Conservation (phyloP, 2,113 vertebrate genomes). For the Agelaius phoeniceus region DNA sequence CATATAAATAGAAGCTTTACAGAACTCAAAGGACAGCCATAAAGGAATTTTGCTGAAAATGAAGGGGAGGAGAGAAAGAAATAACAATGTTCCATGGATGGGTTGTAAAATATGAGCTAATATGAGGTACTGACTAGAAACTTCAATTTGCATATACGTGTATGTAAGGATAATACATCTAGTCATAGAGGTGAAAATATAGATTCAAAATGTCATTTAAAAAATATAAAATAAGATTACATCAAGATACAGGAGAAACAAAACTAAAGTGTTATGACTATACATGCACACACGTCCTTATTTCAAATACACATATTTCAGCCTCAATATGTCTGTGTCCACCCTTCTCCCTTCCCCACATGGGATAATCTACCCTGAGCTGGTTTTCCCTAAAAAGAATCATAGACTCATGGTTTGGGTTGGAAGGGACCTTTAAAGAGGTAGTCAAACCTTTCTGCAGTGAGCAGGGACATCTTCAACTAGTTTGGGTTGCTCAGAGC, state of each 20-base stretch:
- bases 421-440: neutral
- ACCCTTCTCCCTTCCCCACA: neutral
- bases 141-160: rapidly evolving
- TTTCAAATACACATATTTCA: neutral
- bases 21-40: neutral
- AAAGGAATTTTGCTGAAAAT: neutral
- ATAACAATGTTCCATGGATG: neutral
- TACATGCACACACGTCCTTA: neutral
- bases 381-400: neutral
- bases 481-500: neutral
- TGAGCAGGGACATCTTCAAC: neutral
- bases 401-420: neutral
- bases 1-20: neutral
- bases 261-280: neutral
- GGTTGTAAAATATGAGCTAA: neutral
- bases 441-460: neutral
- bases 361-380: neutral
- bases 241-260: neutral
- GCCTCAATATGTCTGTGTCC: neutral
- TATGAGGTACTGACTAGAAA: neutral
- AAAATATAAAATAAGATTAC: neutral
- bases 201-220: neutral
- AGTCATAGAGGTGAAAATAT: neutral
- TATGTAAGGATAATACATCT: neutral
- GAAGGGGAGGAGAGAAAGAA: neutral